Conservation (phyloP, 2,113 vertebrate species). For the Myrmecophaga tridactyla region DNA sequence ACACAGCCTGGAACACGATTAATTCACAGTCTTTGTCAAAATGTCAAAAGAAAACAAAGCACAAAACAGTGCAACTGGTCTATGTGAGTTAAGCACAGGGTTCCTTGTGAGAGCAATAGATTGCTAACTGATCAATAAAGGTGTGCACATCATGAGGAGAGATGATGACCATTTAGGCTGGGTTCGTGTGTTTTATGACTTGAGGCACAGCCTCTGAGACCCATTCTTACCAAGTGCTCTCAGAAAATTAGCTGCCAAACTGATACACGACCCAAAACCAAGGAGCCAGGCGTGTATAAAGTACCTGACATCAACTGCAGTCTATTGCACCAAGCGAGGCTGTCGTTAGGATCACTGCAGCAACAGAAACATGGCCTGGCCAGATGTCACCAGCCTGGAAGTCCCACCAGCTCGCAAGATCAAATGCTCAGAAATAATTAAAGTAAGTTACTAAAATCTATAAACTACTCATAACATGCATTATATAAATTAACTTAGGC, state of each 20-base stretch:
- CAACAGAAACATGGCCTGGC: not conserved
- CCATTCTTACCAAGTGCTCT: not conserved
- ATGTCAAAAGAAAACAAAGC: conserved; percentile 4
- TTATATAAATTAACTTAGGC: not conserved
- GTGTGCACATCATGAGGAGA: not conserved
- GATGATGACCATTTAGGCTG: not conserved
- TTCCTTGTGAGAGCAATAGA: not conserved
- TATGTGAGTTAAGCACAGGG: not conserved
- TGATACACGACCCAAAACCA: conserved; percentile 43
- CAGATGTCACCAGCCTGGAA: not conserved
- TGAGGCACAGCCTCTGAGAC: not conserved
- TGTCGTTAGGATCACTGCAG: not conserved
- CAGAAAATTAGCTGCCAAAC: conserved; percentile 68
- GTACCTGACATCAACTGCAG: not conserved
- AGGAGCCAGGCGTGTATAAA: not conserved
- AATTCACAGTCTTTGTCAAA: not conserved
- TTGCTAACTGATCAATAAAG: not conserved
- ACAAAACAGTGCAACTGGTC: not conserved
- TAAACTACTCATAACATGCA: not conserved
- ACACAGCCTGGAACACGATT: not conserved
- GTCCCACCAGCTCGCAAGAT: not conserved
- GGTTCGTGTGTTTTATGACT: not conserved
- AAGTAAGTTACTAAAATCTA: not conserved
- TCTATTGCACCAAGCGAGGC: not conserved
- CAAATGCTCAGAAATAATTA: not conserved